These are phyloP conservation scores for Atrichornis clamosus DNA, from an alignment of 2,113 vertebrate species.

Conservation along the genomic window DNA sequence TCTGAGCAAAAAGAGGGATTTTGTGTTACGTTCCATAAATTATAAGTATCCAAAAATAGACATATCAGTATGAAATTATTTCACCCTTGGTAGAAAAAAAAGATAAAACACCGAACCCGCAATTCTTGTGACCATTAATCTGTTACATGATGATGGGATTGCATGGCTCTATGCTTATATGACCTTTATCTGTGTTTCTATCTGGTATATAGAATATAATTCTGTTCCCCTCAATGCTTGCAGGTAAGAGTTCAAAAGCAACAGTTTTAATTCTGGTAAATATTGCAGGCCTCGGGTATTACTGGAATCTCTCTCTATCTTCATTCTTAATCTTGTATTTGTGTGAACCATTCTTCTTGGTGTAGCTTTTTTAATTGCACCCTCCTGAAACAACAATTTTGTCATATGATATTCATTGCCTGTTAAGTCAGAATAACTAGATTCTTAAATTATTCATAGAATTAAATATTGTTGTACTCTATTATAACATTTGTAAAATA, in stretches of 20 bases:
- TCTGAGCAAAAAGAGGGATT: background rate
- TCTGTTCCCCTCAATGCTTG: background rate
- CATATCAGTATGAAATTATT: background rate
- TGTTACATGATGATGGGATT: background rate
- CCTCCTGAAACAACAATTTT: background rate
- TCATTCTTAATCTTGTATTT: background rate
- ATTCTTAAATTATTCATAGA: background rate
- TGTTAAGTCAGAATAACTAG: background rate
- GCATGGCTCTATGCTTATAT: background rate
- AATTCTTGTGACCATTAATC: background rate
- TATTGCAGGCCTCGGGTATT: background rate
- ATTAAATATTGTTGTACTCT: background rate
- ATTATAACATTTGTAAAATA: background rate
- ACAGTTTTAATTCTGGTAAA: background rate
- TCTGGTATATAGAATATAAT: background rate
- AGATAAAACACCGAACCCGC: background rate
- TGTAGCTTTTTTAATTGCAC: background rate
- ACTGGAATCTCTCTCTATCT: background rate
- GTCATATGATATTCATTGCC: background rate
- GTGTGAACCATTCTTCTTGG: background rate
- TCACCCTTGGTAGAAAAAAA: background rate
- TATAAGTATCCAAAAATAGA: background rate
- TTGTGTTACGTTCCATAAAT: background rate
- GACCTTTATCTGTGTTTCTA: background rate
- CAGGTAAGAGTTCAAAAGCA: background rate